phyloP scores from a whole-genome alignment of 1,140 invertebrate genomes.

The Drosophila jambulina region DNA sequence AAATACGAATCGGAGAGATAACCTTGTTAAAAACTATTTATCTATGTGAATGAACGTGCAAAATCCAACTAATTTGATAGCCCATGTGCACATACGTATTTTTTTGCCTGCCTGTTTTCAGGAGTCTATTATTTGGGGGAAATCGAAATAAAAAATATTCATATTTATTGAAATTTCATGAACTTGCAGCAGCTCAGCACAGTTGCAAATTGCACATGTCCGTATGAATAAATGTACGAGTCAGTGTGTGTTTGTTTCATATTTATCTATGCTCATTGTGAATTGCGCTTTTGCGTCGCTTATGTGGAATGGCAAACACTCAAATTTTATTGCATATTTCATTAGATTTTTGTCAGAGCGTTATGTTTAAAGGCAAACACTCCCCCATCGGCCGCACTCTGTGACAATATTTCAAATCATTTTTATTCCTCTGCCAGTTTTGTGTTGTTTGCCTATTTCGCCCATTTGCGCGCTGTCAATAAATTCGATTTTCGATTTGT shows the following conservation, averaged over 20 bases:
- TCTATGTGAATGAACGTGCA: constrained; percentile 6
- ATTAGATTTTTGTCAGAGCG: constrained; percentile 74
- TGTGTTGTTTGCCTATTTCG: constrained; percentile 65
- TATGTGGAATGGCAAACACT: constrained; percentile 72
- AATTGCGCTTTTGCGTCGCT: constrained; percentile 66
- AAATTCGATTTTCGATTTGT: constrained; percentile 81
- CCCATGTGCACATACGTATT: constrained; percentile 1
- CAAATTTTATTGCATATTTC: constrained; percentile 83
- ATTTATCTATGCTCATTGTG: constrained; percentile 66
- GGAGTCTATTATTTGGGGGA: constrained; percentile 36
- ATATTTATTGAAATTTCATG: constrained; percentile 53
- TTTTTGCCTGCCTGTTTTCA: constrained; percentile 1
- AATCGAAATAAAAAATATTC: constrained; percentile 14
- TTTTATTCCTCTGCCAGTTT: constrained; percentile 56
- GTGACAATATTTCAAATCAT: constrained; percentile 53
- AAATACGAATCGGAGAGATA: constrained; percentile 21
- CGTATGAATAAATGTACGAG: constrained; percentile 12
- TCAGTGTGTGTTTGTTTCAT: constrained; percentile 8
- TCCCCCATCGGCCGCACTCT: constrained; percentile 14
- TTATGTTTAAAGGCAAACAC: constrained; percentile 73
- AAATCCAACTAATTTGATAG: constrained; percentile 43
- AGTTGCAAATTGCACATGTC: constrained; percentile 17
- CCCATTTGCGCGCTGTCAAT: constrained; percentile 76
- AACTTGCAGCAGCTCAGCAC: constrained; percentile 36
- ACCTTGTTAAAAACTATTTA: constrained; percentile 43